Conservation (phyloP, 2,113 vertebrate genomes). For the Calyptomena viridis region DNA sequence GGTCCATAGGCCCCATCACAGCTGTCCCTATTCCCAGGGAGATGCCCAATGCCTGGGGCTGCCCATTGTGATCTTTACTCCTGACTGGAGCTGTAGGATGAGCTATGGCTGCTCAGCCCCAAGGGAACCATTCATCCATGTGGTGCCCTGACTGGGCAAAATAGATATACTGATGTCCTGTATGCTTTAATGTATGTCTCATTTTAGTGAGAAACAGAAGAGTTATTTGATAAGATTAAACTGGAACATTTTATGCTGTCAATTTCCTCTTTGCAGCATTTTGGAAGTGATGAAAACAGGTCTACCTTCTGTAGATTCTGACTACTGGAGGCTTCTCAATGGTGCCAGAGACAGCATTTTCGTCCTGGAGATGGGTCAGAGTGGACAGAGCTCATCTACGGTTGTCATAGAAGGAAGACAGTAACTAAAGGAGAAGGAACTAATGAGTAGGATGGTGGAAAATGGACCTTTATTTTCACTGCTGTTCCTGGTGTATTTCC, state of each 20-base stretch:
- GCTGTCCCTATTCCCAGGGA: no score
- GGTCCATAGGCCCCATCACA: neutral
- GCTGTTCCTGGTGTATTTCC: neutral
- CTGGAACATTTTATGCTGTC: neutral
- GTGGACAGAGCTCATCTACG: neutral
- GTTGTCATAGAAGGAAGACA: neutral
- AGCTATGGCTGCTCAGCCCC: neutral
- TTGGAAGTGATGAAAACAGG: neutral
- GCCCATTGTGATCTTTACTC: neutral
- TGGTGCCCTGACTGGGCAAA: neutral
- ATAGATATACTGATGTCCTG: neutral
- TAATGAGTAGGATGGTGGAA: rapidly evolving
- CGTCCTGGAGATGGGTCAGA: neutral
- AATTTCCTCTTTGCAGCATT: neutral
- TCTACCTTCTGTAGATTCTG: neutral
- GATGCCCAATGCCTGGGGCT: neutral
- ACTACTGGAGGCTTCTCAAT: neutral
- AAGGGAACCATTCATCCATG: rapidly evolving
- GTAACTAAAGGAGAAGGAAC: neutral
- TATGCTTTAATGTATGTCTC: neutral
- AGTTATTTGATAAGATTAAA: neutral
- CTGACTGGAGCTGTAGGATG: rapidly evolving
- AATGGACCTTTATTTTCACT: neutral
- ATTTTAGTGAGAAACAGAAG: neutral
- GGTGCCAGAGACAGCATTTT: neutral